These are phyloP conservation scores for Sphecodes monilicornis DNA, from an alignment of 2,888 invertebrate species.

Conservation along the genomic window DNA sequence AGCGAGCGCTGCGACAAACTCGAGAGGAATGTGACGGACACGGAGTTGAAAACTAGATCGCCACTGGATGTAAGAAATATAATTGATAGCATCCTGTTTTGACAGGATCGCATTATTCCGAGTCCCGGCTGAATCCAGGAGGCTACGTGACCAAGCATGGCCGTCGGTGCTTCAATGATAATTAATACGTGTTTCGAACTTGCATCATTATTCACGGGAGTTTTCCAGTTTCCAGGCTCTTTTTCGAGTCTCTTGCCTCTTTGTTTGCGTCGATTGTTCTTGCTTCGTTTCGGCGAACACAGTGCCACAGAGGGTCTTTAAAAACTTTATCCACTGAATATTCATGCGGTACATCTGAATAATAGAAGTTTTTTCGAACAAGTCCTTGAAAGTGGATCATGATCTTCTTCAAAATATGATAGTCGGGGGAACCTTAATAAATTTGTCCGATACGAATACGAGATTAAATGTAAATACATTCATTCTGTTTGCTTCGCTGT, in stretches of 20 bases:
- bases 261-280: slow-evolving; percentile 3
- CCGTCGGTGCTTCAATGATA: slow-evolving; percentile 31
- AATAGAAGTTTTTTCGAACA: slow-evolving; percentile 8
- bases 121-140: slow-evolving; percentile 14
- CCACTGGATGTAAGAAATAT: slow-evolving; percentile 54
- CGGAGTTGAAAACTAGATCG: slow-evolving; percentile 38
- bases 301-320: background rate
- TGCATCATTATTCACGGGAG: slow-evolving; percentile 48
- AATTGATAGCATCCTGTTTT: slow-evolving; percentile 66
- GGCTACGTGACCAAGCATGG: slow-evolving; percentile 20
- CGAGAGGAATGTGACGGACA: slow-evolving; percentile 35
- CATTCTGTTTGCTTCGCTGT: background rate
- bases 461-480: background rate
- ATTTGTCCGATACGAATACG: background rate
- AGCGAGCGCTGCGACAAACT: slow-evolving; percentile 2
- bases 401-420: background rate
- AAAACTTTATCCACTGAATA: slow-evolving; percentile 9
- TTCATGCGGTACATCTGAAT: background rate
- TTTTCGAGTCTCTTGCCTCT: background rate
- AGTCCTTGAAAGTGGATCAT: background rate
- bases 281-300: background rate
- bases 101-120: slow-evolving; percentile 57
- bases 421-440: background rate
- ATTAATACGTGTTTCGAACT: slow-evolving; percentile 55
- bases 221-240: background rate